Evolutionary conservation across 2,797 vertebrate species (phyloP).

Genomic region (Chromis chromis): DNA sequence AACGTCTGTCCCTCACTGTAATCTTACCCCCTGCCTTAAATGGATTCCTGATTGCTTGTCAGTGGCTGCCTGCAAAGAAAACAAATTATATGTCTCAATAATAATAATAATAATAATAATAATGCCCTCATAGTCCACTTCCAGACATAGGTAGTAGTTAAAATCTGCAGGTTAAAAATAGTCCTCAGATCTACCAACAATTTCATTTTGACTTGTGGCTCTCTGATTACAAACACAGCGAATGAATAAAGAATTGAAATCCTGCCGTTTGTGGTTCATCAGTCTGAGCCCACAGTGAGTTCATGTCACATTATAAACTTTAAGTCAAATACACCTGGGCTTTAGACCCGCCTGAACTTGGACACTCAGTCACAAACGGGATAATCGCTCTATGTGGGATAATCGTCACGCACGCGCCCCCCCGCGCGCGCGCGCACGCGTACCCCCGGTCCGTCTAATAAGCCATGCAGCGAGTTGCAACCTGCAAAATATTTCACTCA

Average conservation of each 20-base stretch:
- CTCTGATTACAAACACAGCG: neutral
- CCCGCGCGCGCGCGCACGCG: neutral
- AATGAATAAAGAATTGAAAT: neutral
- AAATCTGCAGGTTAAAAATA: conserved; percentile 1
- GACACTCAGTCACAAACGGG: conserved; percentile 30
- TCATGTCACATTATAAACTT: neutral
- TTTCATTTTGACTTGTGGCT: neutral
- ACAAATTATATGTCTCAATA: neutral
- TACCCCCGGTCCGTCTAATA: conserved; percentile 64
- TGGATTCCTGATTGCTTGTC: neutral
- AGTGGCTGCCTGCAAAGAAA: neutral
- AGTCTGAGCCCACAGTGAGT: neutral
- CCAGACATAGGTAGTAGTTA: no score
- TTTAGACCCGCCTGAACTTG: conserved; percentile 46
- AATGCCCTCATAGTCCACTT: neutral
- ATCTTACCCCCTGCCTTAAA: neutral
- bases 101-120: neutral
- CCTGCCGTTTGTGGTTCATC: accelerated
- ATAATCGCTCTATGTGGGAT: conserved; percentile 37
- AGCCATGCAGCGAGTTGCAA: conserved; percentile 79
- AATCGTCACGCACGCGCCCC: conserved; percentile 21
- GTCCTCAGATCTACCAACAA: neutral
- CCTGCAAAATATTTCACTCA: conserved; percentile 85
- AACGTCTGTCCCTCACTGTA: neutral
- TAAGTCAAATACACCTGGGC: conserved; percentile 4